A percentile compares a stretch with the other conserved stretches of the same genome.
phyloP scores from a whole-genome alignment of 2,113 vertebrate genomes.

The Sinocyclocheilus rhinocerous region DNA sequence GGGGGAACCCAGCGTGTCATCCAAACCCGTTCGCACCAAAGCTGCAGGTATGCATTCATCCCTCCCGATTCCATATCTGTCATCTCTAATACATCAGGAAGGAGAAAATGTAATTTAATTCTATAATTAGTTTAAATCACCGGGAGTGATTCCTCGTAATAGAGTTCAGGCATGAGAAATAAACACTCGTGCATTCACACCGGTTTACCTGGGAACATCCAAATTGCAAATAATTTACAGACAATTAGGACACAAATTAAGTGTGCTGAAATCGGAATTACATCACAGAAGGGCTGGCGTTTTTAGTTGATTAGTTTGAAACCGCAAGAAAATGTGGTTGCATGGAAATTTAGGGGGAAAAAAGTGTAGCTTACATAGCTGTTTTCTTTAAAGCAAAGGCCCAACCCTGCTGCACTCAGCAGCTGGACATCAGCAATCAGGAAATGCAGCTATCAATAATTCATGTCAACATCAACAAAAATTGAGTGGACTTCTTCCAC shows the following conservation, averaged over 20 bases:
- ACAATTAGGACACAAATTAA: constrained; percentile 53
- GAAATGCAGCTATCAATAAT: constrained; percentile 54
- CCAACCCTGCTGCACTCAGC: constrained; percentile 7
- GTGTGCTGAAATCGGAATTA: constrained; percentile 14
- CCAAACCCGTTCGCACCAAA: constrained; percentile 72
- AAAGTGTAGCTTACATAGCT: not conserved
- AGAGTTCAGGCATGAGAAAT: constrained; percentile 48
- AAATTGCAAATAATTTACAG: constrained; percentile 46
- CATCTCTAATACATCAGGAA: constrained; percentile 58
- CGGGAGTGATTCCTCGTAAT: constrained; percentile 49
- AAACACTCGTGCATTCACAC: constrained; percentile 46
- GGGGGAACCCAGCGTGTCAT: constrained; percentile 75
- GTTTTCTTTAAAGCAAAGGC: not conserved
- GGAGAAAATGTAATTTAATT: constrained; percentile 61
- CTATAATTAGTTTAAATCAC: constrained; percentile 63
- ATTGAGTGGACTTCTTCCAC: constrained; percentile 43
- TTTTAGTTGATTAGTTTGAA: constrained; percentile 19
- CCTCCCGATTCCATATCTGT: constrained; percentile 38
- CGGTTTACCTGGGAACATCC: constrained; percentile 34
- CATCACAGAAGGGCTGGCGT: not conserved
- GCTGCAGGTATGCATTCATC: constrained; percentile 71
- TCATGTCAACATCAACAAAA: constrained; percentile 46
- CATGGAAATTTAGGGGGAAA: not conserved
- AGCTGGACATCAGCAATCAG: constrained; percentile 33
- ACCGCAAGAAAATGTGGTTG: not conserved